A percentile compares a stretch with the other conserved stretches of the same genome.
phyloP scores from a whole-genome alignment of 2,888 invertebrate species.

The Chrysotoxum bicinctum region DNA sequence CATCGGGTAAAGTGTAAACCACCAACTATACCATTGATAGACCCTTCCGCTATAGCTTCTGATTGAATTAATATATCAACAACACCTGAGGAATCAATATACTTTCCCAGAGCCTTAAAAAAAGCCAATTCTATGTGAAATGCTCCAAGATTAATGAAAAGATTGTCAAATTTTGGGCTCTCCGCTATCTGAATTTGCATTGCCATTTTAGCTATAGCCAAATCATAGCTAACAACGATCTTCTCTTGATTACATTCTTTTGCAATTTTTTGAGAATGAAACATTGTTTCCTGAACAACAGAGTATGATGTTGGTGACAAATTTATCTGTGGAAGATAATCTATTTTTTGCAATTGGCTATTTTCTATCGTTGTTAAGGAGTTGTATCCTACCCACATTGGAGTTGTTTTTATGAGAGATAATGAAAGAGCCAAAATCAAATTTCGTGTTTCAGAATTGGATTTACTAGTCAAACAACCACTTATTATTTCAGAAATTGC shows the following conservation, averaged over 20 bases:
- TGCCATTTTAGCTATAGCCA: neutral
- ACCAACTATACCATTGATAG: neutral
- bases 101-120: neutral
- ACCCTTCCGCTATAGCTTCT: neutral
- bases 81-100: neutral
- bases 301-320: constrained; percentile 75
- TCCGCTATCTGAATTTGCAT: neutral
- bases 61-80: neutral
- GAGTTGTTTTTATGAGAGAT: neutral
- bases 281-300: constrained; percentile 75
- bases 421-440: constrained; percentile 17
- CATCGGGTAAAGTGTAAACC: constrained; percentile 32
- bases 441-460: constrained; percentile 20
- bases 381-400: constrained; percentile 39
- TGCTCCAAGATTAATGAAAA: neutral
- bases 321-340: constrained; percentile 77
- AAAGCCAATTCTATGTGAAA: neutral
- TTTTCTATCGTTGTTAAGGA: constrained; percentile 12
- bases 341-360: constrained; percentile 74
- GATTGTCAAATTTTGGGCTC: neutral
- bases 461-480: neutral
- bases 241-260: constrained; percentile 58
- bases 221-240: constrained; percentile 1
- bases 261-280: constrained; percentile 73
- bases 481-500: neutral